Evolutionary conservation across 2,888 invertebrate species (phyloP).

Genomic region (Drosophila mulleri): DNA sequence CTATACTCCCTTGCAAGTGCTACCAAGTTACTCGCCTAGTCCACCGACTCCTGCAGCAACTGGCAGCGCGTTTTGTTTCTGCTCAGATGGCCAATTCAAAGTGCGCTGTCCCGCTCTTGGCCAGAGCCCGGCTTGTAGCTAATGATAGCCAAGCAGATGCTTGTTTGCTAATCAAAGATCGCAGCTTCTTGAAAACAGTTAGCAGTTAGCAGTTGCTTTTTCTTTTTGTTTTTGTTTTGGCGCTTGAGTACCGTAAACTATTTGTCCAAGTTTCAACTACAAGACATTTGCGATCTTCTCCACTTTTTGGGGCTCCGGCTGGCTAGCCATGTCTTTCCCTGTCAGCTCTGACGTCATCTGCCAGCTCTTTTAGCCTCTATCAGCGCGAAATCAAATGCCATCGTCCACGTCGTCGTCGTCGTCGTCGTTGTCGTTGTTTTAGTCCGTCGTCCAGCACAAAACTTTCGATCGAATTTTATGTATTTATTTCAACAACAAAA

Average conservation of each 20-base stretch:
- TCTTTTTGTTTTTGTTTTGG: slow-evolving; percentile 13
- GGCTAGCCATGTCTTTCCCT: background rate
- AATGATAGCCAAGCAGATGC: slow-evolving; percentile 64
- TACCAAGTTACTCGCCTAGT: background rate
- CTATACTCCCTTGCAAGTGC: background rate
- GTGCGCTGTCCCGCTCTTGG: slow-evolving; percentile 49
- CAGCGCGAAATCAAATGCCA: slow-evolving; percentile 81
- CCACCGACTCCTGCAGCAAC: background rate
- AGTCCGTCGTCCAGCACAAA: slow-evolving; percentile 72
- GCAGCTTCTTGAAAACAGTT: slow-evolving; percentile 71
- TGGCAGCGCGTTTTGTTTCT: slow-evolving; percentile 43
- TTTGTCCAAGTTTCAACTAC: slow-evolving; percentile 75
- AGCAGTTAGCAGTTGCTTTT: slow-evolving; percentile 45
- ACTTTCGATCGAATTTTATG: slow-evolving; percentile 81
- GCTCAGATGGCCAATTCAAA: slow-evolving; percentile 48
- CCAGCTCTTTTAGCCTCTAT: slow-evolving; percentile 46
- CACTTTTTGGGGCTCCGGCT: slow-evolving; percentile 4
- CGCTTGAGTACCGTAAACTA: slow-evolving; percentile 75
- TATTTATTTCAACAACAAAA: slow-evolving; percentile 69
- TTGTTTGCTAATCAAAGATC: slow-evolving; percentile 80
- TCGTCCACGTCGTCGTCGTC: slow-evolving; percentile 50
- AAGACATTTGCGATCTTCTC: slow-evolving; percentile 49
- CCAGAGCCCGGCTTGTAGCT: slow-evolving; percentile 50
- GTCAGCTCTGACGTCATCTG: slow-evolving; percentile 61
- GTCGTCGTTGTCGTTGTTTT: slow-evolving; percentile 33